These are phyloP conservation scores for Drosophila subobscura DNA, from an alignment of 1,140 invertebrate genomes.

Conservation along the genomic window DNA sequence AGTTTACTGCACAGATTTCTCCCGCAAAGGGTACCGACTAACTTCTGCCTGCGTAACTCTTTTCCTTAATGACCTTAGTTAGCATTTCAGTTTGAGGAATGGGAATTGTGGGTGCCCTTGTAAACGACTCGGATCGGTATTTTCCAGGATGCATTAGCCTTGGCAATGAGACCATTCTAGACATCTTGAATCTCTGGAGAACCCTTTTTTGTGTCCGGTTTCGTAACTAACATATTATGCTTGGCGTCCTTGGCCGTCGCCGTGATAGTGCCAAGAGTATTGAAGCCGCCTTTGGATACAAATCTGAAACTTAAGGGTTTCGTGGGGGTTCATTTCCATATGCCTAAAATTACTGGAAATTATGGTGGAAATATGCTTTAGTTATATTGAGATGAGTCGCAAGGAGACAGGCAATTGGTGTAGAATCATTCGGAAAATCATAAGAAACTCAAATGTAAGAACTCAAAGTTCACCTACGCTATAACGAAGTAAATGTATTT, in stretches of 20 bases:
- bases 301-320: slow-evolving; percentile 40
- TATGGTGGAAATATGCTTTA: slow-evolving; percentile 17
- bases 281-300: slow-evolving; percentile 25
- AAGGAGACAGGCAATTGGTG: neutral
- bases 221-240: neutral
- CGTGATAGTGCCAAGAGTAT: slow-evolving; percentile 38
- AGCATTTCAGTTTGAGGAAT: slow-evolving; percentile 12
- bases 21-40: too few species aligned
- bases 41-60: too few species aligned
- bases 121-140: slow-evolving; percentile 22
- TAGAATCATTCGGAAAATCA: too few species aligned
- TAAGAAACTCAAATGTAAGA: too few species aligned
- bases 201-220: slow-evolving; percentile 3
- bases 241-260: slow-evolving; percentile 29
- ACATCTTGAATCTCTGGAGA: too few species aligned
- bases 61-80: slow-evolving; percentile 33
- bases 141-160: too few species aligned
- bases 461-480: too few species aligned
- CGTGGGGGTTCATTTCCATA: slow-evolving; percentile 30
- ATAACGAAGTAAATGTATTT: too few species aligned
- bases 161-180: slow-evolving; percentile 13
- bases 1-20: too few species aligned
- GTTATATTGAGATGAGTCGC: slow-evolving; percentile 22
- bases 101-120: slow-evolving; percentile 33
- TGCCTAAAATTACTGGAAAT: slow-evolving; percentile 46